phyloP scores from a whole-genome alignment of 2,888 invertebrate genomes.

The Loripinus fragilis region DNA sequence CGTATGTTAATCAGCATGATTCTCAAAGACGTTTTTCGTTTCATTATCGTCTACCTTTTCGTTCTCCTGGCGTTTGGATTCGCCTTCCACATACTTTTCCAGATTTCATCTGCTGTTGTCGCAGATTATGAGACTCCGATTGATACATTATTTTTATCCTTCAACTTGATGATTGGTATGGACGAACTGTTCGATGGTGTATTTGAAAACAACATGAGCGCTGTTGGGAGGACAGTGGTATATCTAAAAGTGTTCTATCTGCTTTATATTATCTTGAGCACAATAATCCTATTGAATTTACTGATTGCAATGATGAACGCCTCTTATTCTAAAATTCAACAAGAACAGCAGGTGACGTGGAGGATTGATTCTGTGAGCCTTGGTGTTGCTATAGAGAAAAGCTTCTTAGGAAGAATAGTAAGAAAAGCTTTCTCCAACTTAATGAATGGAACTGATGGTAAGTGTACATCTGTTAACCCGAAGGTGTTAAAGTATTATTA shows the following conservation, averaged over 20 bases:
- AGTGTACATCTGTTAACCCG: not conserved
- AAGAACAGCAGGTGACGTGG: constrained; percentile 77
- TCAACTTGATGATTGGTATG: constrained; percentile 82
- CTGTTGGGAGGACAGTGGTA: constrained; percentile 59
- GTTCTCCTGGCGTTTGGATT: constrained; percentile 80
- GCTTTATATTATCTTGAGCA: constrained; percentile 77
- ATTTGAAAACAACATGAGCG: constrained; percentile 64
- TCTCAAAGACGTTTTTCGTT: constrained; percentile 76
- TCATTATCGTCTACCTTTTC: constrained; percentile 79
- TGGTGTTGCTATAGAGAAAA: constrained; percentile 76
- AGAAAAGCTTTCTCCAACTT: constrained; percentile 40
- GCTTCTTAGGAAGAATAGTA: constrained; percentile 60
- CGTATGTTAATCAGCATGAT: constrained; percentile 81
- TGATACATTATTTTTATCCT: constrained; percentile 77
- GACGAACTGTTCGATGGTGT: constrained; percentile 73
- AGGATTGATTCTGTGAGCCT: constrained; percentile 79
- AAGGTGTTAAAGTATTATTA: no score
- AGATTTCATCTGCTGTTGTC: constrained; percentile 62
- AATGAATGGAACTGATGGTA: constrained; percentile 41
- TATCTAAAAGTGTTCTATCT: constrained; percentile 75
- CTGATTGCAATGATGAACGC: constrained; percentile 81
- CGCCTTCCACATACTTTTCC: constrained; percentile 79
- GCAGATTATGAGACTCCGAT: constrained; percentile 65
- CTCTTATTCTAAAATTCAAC: constrained; percentile 74
- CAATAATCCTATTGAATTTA: constrained; percentile 76